Conservation (phyloP, 1,140 invertebrate species). For the Hylyphantes graminicola region DNA sequence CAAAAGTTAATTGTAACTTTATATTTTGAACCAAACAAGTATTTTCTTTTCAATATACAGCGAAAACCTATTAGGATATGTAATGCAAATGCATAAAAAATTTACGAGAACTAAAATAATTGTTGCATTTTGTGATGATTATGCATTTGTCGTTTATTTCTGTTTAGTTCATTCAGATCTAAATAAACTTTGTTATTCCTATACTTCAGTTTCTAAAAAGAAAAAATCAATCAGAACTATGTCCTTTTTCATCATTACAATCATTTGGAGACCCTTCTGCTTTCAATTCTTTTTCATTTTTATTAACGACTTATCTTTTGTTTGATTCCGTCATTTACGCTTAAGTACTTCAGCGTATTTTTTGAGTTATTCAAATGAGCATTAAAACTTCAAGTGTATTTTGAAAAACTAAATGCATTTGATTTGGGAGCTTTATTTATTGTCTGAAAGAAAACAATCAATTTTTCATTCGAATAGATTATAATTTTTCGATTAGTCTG, state of each 20-base stretch:
- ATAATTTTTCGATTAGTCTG: no score
- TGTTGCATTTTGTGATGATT: conserved; percentile 44
- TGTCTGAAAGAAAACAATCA: background rate
- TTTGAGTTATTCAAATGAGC: background rate
- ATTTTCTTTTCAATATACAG: no score
- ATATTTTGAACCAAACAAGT: no score
- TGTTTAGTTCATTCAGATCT: conserved; percentile 27
- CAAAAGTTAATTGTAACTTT: no score
- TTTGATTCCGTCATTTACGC: background rate
- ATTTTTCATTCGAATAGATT: background rate
- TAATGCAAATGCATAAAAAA: no score
- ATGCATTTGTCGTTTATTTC: conserved; percentile 53
- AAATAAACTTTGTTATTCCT: conserved; percentile 47
- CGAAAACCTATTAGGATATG: no score
- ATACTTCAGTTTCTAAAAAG: conserved; percentile 27
- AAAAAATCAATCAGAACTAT: conserved; percentile 41
- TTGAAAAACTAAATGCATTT: background rate
- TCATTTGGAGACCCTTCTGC: conserved; percentile 27
- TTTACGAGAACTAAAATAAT: background rate
- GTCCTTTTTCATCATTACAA: conserved; percentile 42
- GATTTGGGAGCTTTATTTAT: background rate
- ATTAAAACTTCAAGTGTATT: no score
- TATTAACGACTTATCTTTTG: background rate
- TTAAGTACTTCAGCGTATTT: background rate
- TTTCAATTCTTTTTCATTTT: conserved; percentile 37